phyloP scores from a whole-genome alignment of 2,888 invertebrate genomes.

The Omphaloscelis lunosa region DNA sequence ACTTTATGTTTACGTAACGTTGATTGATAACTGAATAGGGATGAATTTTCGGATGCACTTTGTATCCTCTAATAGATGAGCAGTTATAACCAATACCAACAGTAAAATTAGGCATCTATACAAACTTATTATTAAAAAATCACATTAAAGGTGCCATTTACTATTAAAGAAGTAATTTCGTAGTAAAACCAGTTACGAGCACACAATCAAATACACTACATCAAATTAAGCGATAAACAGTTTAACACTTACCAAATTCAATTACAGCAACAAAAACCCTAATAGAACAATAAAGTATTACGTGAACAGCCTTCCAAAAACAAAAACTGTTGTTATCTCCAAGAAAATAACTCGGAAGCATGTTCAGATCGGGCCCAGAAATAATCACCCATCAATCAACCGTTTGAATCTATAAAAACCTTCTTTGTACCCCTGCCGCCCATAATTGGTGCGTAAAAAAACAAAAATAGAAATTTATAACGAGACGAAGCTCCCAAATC shows the following conservation, averaged over 20 bases:
- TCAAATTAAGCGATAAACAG: constrained; percentile 56
- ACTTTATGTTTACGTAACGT: background rate
- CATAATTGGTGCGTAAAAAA: constrained; percentile 86
- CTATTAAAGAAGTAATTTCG: background rate
- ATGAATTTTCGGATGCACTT: background rate
- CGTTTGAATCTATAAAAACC: constrained; percentile 81
- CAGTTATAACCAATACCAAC: too few relatives aligned
- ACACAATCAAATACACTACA: constrained; percentile 11
- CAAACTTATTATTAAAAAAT: background rate
- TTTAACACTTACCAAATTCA: constrained; percentile 64
- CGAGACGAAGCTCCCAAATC: constrained; percentile 88
- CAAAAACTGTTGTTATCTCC: constrained; percentile 74
- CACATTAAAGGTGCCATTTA: background rate
- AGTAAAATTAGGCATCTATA: background rate
- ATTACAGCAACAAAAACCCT: constrained; percentile 70
- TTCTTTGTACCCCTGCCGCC: constrained; percentile 83
- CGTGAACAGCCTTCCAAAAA: constrained; percentile 74
- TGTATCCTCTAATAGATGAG: background rate
- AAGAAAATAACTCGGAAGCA: constrained; percentile 86
- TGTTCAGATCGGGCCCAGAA: constrained; percentile 84
- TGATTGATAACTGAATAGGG: background rate
- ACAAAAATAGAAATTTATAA: constrained; percentile 89
- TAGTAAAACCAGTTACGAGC: constrained; percentile 30
- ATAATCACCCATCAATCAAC: constrained; percentile 89
- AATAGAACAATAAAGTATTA: constrained; percentile 73